Evolutionary conservation across 1,140 invertebrate species (phyloP).

Genomic region (Telenomus remus): DNA sequence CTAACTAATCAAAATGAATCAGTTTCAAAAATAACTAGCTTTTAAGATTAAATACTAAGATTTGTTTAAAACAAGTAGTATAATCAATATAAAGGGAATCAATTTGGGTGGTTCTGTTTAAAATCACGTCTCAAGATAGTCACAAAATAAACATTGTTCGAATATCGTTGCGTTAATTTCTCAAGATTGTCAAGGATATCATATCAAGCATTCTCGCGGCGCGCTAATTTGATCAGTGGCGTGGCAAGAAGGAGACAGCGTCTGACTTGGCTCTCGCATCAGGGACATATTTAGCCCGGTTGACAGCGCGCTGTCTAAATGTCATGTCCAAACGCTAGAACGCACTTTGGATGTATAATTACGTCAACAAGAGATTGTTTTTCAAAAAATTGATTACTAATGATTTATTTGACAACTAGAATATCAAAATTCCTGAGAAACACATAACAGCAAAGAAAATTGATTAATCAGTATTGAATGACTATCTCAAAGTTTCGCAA

Average conservation of each 20-base stretch:
- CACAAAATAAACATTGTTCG: slow-evolving; percentile 65
- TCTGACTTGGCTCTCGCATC: slow-evolving; percentile 45
- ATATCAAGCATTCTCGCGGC: slow-evolving; percentile 71
- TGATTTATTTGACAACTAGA: no score
- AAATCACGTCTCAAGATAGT: no score
- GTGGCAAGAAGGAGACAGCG: slow-evolving; percentile 62
- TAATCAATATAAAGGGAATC: neutral
- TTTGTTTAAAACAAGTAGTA: no score
- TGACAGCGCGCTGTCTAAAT: slow-evolving; percentile 72
- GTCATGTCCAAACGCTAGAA: slow-evolving; percentile 68
- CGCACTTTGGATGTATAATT: slow-evolving; percentile 48
- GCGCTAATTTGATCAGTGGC: slow-evolving; percentile 75
- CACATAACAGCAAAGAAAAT: no score
- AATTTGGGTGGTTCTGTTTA: slow-evolving; percentile 64
- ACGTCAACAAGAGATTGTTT: slow-evolving; percentile 42
- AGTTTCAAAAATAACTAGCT: no score
- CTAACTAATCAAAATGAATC: neutral
- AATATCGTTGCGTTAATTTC: slow-evolving; percentile 70
- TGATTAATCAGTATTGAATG: no score
- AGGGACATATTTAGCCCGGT: slow-evolving; percentile 65
- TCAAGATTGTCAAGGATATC: slow-evolving; percentile 68
- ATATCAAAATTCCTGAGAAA: no score
- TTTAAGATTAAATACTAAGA: no score
- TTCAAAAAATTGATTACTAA: no score
- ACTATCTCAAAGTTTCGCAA: no score